Evolutionary conservation across 2,113 vertebrate species (phyloP).

Genomic region (Arvicanthis niloticus): DNA sequence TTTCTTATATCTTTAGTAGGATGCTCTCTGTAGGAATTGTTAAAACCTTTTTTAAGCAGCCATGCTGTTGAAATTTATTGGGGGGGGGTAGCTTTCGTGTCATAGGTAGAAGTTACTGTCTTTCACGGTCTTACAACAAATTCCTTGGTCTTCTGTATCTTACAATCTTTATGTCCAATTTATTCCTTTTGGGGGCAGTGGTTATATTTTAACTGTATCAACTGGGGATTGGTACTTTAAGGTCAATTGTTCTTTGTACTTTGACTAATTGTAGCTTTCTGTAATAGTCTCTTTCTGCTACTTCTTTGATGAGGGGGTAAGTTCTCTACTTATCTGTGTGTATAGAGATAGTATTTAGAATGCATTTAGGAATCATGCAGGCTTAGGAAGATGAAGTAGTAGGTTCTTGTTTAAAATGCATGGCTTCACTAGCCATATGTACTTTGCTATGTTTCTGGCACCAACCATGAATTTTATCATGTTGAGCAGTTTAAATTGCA

Average conservation of each 20-base stretch:
- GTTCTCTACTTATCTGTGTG: background rate
- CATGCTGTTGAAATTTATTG: background rate
- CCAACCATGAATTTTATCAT: background rate
- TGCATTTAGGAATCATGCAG: background rate
- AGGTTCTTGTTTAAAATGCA: background rate
- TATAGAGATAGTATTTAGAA: background rate
- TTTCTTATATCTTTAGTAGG: background rate
- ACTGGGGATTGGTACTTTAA: background rate
- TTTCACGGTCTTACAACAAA: background rate
- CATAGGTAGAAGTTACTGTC: background rate
- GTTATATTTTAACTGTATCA: background rate
- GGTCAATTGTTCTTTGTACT: background rate
- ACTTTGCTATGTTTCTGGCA: background rate
- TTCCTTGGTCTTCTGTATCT: background rate
- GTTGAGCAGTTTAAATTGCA: background rate
- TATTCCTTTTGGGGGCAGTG: background rate
- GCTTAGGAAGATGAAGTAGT: background rate
- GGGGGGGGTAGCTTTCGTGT: background rate
- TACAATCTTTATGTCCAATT: background rate
- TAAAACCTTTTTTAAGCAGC: background rate
- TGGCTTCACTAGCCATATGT: background rate
- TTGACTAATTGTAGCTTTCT: background rate
- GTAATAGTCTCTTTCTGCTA: background rate
- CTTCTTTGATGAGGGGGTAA: background rate
- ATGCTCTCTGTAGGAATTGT: background rate